Conservation (phyloP, 2,888 invertebrate genomes). For the Tolmerus cingulatus region DNA sequence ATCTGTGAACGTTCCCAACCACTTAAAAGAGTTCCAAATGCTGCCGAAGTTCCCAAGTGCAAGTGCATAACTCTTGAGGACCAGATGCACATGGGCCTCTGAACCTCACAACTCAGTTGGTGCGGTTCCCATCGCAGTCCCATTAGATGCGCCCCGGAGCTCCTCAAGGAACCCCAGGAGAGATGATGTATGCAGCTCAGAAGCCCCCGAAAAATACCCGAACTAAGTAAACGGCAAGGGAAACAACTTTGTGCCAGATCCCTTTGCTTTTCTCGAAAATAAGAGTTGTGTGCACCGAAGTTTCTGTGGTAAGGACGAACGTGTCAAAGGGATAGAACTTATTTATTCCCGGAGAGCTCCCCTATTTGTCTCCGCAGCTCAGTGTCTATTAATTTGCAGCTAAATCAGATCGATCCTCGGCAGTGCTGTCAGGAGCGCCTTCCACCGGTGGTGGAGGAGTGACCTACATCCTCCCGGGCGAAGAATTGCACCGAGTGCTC, state of each 20-base stretch:
- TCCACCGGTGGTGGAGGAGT: not conserved
- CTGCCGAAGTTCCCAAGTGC: not conserved
- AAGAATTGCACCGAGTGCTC: not conserved
- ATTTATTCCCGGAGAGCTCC: not conserved
- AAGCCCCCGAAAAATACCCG: not conserved
- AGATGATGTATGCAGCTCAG: not conserved
- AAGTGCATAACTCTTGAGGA: not conserved
- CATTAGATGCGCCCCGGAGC: not conserved
- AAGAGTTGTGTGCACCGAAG: slow-evolving; percentile 1
- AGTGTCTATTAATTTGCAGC: slow-evolving; percentile 7
- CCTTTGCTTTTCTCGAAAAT: not conserved
- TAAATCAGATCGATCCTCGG: not conserved
- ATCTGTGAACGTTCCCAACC: not conserved
- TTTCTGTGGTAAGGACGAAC: not conserved
- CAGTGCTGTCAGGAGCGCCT: not conserved
- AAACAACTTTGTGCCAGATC: not conserved
- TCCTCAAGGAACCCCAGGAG: not conserved
- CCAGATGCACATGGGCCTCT: not conserved
- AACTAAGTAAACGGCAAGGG: not conserved
- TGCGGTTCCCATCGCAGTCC: not conserved
- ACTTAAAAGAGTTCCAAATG: not conserved
- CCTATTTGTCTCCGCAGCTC: not conserved
- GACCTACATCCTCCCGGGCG: not conserved
- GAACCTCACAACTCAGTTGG: not conserved
- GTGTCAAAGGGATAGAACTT: slow-evolving; percentile 9